Percentiles rank a stretch among this genome's conserved stretches.
These are phyloP conservation scores for Tricholauxania praeusta DNA, from an alignment of 2,888 invertebrate species.

Conservation along the genomic window DNA sequence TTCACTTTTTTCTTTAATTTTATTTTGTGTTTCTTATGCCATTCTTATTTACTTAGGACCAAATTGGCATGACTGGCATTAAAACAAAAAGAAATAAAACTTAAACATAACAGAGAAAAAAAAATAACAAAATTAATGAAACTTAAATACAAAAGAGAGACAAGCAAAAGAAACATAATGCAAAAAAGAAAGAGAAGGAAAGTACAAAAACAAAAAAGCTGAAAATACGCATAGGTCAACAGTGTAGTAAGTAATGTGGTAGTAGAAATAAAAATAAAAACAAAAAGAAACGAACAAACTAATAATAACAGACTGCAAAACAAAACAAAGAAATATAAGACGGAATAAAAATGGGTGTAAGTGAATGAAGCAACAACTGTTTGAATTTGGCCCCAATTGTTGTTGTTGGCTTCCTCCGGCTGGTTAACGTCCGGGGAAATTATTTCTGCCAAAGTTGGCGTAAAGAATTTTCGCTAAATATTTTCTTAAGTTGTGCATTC, in stretches of 20 bases:
- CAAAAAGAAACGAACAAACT: no score
- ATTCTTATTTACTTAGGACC: conserved; percentile 42
- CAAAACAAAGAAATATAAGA: background rate
- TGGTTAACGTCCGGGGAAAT: background rate
- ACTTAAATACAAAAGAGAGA: conserved; percentile 54
- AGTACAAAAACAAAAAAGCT: no score
- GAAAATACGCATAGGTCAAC: no score
- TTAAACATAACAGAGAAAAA: no score
- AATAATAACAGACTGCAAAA: background rate
- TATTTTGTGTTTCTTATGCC: background rate
- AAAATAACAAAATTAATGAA: conserved; percentile 18
- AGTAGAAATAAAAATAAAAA: no score
- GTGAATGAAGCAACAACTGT: background rate
- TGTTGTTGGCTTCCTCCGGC: no score
- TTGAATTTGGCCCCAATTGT: background rate
- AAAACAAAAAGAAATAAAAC: conserved; percentile 31
- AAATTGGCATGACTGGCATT: background rate
- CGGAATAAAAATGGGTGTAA: conserved; percentile 8
- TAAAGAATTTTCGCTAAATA: no score
- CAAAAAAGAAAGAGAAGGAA: no score
- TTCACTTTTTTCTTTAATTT: background rate
- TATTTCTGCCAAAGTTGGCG: background rate
- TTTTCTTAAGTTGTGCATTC: no score
- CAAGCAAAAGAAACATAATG: background rate
- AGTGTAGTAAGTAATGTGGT: no score